Percentiles rank a stretch among this genome's conserved stretches.
phyloP scores from a whole-genome alignment of 2,113 vertebrate genomes.

The Ailurus styani region DNA sequence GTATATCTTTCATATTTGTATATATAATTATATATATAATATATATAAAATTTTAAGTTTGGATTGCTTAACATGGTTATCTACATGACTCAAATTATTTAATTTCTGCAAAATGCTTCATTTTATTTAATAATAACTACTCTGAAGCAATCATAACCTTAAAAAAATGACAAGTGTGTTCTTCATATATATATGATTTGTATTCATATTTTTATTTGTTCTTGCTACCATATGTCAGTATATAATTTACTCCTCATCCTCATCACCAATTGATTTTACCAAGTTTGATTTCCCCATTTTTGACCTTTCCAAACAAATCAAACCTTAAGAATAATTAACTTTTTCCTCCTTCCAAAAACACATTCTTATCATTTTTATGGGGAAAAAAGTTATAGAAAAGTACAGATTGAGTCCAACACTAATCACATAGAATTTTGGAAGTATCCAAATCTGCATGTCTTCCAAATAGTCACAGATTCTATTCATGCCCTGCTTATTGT shows the following conservation, averaged over 20 bases:
- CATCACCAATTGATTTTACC: neutral
- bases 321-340: neutral
- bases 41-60: neutral
- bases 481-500: neutral
- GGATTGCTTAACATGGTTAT: neutral
- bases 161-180: neutral
- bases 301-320: neutral
- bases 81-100: neutral
- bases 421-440: neutral
- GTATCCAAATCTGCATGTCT: neutral
- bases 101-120: neutral
- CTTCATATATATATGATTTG: neutral
- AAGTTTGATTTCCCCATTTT: neutral
- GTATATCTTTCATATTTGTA: neutral
- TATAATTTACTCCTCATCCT: neutral
- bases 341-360: neutral
- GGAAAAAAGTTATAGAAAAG: neutral
- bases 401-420: neutral
- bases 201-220: neutral
- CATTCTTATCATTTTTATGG: neutral
- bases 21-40: neutral
- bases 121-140: neutral
- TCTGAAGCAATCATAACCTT: neutral
- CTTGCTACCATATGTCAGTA: neutral
- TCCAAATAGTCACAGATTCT: neutral